phyloP scores from a whole-genome alignment of 2,888 invertebrate genomes.

The Eumacrocentrus americanus region DNA sequence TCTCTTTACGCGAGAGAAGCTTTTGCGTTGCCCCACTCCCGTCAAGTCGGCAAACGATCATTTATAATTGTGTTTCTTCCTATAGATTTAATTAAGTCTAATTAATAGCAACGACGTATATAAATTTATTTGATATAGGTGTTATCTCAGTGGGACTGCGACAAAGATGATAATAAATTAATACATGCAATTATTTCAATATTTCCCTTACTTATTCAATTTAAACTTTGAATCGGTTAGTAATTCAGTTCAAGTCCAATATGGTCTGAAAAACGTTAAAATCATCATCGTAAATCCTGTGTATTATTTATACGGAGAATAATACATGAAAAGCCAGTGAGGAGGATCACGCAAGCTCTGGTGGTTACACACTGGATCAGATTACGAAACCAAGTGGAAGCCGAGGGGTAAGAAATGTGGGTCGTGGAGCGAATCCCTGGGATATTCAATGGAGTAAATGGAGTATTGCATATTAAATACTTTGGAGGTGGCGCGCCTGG shows the following conservation, averaged over 20 bases:
- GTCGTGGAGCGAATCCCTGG: conserved; percentile 44
- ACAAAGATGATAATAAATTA: neutral
- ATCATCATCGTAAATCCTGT: neutral
- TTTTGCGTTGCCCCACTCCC: no score
- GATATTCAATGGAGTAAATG: conserved; percentile 56
- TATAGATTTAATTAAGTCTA: no score
- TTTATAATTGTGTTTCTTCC: no score
- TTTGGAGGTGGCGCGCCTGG: conserved; percentile 25
- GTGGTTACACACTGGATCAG: conserved; percentile 33
- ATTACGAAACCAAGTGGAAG: conserved; percentile 38
- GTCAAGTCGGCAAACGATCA: no score
- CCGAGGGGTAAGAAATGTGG: conserved; percentile 46
- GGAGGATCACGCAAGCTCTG: conserved; percentile 24
- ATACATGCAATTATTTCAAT: neutral
- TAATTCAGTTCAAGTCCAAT: neutral
- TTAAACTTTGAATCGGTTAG: neutral
- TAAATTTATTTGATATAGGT: no score
- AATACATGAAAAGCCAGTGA: conserved; percentile 1
- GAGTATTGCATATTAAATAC: conserved; percentile 57
- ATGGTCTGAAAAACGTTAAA: neutral
- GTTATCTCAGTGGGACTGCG: no score
- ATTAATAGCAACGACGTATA: no score
- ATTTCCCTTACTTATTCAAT: no score
- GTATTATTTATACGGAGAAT: conserved; percentile 7
- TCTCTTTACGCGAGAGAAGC: no score